These are phyloP conservation scores for Holocentrus rufus DNA, from an alignment of 2,797 vertebrate species.

Conservation along the genomic window DNA sequence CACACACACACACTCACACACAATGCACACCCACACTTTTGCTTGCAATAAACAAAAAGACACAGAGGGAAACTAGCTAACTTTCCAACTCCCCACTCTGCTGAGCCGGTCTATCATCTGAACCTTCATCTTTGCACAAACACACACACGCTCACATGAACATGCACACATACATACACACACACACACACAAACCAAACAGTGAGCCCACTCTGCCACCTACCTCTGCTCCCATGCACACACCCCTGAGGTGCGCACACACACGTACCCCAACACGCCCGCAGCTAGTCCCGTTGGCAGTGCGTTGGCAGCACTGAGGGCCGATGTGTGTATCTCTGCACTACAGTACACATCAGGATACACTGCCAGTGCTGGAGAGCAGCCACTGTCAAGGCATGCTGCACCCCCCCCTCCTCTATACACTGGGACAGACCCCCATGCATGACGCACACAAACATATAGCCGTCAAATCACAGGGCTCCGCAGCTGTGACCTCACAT, in stretches of 20 bases:
- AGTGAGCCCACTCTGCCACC: conserved; percentile 63
- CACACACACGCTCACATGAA: conserved; percentile 47
- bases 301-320: conserved; percentile 54
- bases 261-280: conserved; percentile 34
- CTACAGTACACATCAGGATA: conserved; percentile 63
- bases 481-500: conserved; percentile 87
- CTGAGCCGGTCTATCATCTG: background rate
- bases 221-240: conserved; percentile 71
- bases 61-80: conserved; percentile 22
- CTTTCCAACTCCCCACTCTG: conserved; percentile 14
- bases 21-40: conserved; percentile 18
- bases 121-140: conserved; percentile 38
- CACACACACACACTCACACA: conserved; percentile 44
- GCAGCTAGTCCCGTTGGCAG: conserved; percentile 20
- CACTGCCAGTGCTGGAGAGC: conserved; percentile 73
- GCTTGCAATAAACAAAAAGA: conserved; percentile 23
- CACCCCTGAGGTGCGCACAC: conserved; percentile 37
- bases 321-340: conserved; percentile 50
- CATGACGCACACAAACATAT: conserved; percentile 68
- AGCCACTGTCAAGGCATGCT: conserved; percentile 62
- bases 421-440: conserved; percentile 29
- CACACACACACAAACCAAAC: conserved; percentile 36
- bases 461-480: conserved; percentile 83
- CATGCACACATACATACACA: conserved; percentile 19
- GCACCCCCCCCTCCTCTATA: conserved; percentile 49